Percentiles rank a stretch among this genome's conserved stretches.
Conservation (phyloP, 2,888 invertebrate species). For the Caenorhabditis sp. region DNA sequence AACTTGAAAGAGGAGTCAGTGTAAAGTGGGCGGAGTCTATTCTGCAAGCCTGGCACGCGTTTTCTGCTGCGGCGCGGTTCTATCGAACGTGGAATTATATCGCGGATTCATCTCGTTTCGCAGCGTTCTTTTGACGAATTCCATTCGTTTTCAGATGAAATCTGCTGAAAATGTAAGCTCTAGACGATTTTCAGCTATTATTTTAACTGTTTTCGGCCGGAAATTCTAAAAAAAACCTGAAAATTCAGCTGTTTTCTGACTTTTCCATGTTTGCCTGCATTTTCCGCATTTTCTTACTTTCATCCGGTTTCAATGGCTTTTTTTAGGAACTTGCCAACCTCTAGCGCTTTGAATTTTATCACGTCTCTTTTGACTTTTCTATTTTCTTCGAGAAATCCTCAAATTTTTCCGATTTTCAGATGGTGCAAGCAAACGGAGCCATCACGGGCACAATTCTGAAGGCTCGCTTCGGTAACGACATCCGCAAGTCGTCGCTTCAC, state of each 20-base stretch:
- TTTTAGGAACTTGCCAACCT: too few species aligned
- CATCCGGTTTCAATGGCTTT: background rate
- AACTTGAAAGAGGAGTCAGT: background rate
- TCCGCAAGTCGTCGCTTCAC: constrained; percentile 65
- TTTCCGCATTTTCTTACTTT: background rate
- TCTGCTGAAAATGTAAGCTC: too few species aligned
- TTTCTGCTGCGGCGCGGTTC: constrained; percentile 30
- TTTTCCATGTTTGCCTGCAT: background rate
- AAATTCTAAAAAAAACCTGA: too few species aligned
- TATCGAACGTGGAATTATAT: constrained; percentile 51
- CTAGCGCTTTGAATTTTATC: too few species aligned
- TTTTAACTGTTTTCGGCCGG: too few species aligned
- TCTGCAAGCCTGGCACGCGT: constrained; percentile 31
- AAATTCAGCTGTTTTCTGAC: too few species aligned
- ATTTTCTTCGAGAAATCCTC: background rate
- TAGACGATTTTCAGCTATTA: too few species aligned
- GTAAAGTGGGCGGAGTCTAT: constrained; percentile 3
- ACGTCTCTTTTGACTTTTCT: too few species aligned
- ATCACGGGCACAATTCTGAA: constrained; percentile 63
- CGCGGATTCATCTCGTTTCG: constrained; percentile 21
- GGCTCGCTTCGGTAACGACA: constrained; percentile 66
- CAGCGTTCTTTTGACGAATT: too few species aligned
- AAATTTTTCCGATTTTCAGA: constrained; percentile 25
- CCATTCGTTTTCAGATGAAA: too few species aligned
- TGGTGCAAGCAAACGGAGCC: constrained; percentile 54